Conservation (phyloP, 2,797 vertebrate genomes). For the Neosalanx taihuensis region DNA sequence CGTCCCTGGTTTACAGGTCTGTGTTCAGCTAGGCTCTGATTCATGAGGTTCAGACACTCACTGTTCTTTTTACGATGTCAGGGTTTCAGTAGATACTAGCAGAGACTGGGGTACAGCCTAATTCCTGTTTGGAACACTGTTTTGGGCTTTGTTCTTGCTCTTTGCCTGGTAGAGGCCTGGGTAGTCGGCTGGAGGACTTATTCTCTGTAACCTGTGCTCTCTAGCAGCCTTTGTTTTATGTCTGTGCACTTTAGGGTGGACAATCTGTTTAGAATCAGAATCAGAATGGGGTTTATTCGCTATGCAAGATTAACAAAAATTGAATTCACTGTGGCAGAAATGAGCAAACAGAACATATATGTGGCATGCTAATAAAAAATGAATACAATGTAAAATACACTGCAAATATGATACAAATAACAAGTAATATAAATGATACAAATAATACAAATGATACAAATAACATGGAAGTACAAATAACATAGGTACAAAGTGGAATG, state of each 20-base stretch:
- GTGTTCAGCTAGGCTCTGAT: constrained; percentile 57
- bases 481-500: too few species aligned
- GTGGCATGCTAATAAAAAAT: too few species aligned
- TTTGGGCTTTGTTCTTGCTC: constrained; percentile 41
- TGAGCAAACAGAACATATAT: too few species aligned
- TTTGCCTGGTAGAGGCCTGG: constrained; percentile 48
- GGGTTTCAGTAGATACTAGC: constrained; percentile 57
- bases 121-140: constrained; percentile 48
- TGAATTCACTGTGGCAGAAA: too few species aligned
- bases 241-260: constrained; percentile 65
- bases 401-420: too few species aligned
- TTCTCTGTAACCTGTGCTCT: constrained; percentile 55
- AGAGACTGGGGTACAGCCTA: constrained; percentile 41
- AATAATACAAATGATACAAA: too few species aligned
- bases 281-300: too few species aligned
- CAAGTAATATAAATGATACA: too few species aligned
- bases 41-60: constrained; percentile 61
- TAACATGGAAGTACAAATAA: too few species aligned
- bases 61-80: constrained; percentile 70
- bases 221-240: constrained; percentile 64
- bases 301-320: too few species aligned
- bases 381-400: too few species aligned
- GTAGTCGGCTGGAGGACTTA: constrained; percentile 47
- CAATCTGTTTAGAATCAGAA: constrained; percentile 61
- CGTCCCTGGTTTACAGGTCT: constrained; percentile 63